A percentile compares a stretch with the other conserved stretches of the same genome.
Evolutionary conservation across 2,113 vertebrate species (phyloP).

Genomic region (Etheostoma cragini): DNA sequence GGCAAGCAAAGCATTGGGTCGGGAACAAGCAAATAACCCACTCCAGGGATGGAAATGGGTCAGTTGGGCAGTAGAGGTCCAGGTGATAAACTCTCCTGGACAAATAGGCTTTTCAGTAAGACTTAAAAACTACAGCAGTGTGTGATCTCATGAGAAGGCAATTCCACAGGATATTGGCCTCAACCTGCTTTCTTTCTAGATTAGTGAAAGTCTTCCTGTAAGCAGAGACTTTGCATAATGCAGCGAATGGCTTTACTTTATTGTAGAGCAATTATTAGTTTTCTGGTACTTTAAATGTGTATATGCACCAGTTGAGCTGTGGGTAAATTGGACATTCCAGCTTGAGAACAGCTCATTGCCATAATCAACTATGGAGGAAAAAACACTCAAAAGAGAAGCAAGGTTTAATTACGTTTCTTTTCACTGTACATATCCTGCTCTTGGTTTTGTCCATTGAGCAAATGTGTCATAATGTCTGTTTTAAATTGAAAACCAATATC

Average conservation of each 20-base stretch:
- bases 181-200: conserved; percentile 43
- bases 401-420: neutral
- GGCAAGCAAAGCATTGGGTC: neutral
- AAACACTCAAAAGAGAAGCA: neutral
- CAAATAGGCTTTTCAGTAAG: conserved; percentile 50
- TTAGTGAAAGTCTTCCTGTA: conserved; percentile 34
- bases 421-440: neutral
- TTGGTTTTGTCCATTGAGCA: neutral
- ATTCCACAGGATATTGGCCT: conserved; percentile 39
- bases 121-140: conserved; percentile 44
- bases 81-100: conserved; percentile 42
- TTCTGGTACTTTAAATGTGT: conserved; percentile 3
- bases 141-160: conserved; percentile 25
- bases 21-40: conserved; percentile 25
- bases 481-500: neutral
- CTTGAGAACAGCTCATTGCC: neutral
- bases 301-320: neutral
- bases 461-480: neutral
- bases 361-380: neutral
- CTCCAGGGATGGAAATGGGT: conserved; percentile 13
- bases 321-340: conserved; percentile 7
- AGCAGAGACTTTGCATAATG: conserved; percentile 30
- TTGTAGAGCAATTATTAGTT: neutral
- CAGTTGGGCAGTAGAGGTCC: conserved; percentile 17
- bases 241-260: neutral